phyloP scores from a whole-genome alignment of 1,140 invertebrate genomes.

The Lucilia sericata region DNA sequence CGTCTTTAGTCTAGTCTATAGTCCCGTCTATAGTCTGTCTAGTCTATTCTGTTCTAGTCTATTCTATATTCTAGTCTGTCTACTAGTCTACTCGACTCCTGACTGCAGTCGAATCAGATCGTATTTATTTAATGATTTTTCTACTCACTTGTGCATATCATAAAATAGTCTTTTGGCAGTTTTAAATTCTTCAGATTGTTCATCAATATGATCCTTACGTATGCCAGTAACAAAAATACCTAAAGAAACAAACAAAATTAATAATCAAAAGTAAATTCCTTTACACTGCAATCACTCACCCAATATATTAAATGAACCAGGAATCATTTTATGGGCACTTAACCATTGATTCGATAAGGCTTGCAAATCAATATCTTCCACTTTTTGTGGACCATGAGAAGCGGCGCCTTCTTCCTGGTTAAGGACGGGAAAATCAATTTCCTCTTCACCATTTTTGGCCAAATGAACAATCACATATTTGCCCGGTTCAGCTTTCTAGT shows the following conservation, averaged over 20 bases:
- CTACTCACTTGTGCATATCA: conserved; percentile 60
- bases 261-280: background rate
- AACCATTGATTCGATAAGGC: conserved; percentile 63
- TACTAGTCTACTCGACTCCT: too few species aligned
- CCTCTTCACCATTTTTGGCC: conserved; percentile 63
- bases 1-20: too few species aligned
- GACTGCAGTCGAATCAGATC: too few species aligned
- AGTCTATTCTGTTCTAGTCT: too few species aligned
- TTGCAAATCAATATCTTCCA: conserved; percentile 59
- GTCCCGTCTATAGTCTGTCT: too few species aligned
- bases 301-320: conserved; percentile 64
- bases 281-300: conserved; percentile 50
- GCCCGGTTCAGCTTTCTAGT: conserved; percentile 58
- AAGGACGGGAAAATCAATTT: conserved; percentile 57
- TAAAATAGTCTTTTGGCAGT: conserved; percentile 62
- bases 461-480: conserved; percentile 63
- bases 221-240: conserved; percentile 60
- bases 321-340: conserved; percentile 64
- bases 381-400: conserved; percentile 47
- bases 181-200: conserved; percentile 54
- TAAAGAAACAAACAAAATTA: conserved; percentile 46
- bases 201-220: conserved; percentile 52
- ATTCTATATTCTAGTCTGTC: too few species aligned
- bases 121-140: too few species aligned
- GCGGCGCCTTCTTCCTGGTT: conserved; percentile 43